Conservation (phyloP, 2,888 invertebrate species). For the Thymelicus lineola region DNA sequence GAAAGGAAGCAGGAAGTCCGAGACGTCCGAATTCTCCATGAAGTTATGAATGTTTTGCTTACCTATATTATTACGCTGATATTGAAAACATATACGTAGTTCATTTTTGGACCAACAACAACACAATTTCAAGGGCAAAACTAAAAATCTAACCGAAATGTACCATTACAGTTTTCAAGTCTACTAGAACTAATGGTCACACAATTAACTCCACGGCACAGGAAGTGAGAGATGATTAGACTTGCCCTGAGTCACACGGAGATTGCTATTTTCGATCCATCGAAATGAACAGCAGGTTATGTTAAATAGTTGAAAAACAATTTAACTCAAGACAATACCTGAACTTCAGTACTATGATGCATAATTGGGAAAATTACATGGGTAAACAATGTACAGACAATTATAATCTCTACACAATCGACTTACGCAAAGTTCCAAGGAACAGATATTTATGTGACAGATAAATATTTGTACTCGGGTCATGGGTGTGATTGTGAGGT, state of each 20-base stretch:
- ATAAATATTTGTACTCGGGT: too few species aligned
- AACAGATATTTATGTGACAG: too few species aligned
- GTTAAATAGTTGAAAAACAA: neutral
- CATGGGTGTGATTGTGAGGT: too few species aligned
- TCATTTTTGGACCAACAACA: neutral
- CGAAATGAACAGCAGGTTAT: conserved; percentile 50
- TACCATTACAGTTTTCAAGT: conserved; percentile 61
- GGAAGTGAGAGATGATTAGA: conserved; percentile 76
- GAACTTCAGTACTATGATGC: neutral
- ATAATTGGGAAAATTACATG: too few species aligned
- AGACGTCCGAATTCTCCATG: neutral
- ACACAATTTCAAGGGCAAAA: conserved; percentile 50
- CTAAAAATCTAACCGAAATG: conserved; percentile 57
- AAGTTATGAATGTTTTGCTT: neutral
- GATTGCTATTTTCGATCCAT: conserved; percentile 58
- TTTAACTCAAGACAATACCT: neutral
- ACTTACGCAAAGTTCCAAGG: too few species aligned
- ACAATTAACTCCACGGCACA: conserved; percentile 70
- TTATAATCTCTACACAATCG: too few species aligned
- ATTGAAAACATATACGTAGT: neutral
- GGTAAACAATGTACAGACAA: too few species aligned
- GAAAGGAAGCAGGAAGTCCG: conserved; percentile 12
- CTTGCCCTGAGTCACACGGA: conserved; percentile 66
- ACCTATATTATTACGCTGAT: neutral
- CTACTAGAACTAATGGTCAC: conserved; percentile 76